These are phyloP conservation scores for Palaemon carinicauda DNA, from an alignment of 1,140 invertebrate genomes.

Conservation along the genomic window DNA sequence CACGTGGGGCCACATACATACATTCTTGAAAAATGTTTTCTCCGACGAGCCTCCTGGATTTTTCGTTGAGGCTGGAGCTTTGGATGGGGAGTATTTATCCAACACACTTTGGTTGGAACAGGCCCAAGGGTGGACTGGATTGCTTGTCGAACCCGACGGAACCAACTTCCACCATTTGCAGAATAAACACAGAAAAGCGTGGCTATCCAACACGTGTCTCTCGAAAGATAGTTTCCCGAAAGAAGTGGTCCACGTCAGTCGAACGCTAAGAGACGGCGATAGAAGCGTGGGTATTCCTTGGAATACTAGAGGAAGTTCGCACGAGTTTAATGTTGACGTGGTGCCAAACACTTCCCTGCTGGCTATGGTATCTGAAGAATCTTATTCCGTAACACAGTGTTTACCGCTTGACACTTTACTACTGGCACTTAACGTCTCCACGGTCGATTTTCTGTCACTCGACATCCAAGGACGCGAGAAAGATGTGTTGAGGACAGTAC, in stretches of 20 bases:
- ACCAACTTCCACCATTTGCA: slow-evolving; percentile 58
- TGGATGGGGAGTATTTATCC: slow-evolving; percentile 70
- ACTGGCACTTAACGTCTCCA: slow-evolving; percentile 22
- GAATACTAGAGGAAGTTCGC: neutral
- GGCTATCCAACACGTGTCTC: slow-evolving; percentile 58
- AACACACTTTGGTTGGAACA: slow-evolving; percentile 75
- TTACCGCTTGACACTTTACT: slow-evolving; percentile 65
- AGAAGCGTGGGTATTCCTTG: neutral
- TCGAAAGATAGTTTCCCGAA: slow-evolving; percentile 71
- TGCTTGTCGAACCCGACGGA: slow-evolving; percentile 76
- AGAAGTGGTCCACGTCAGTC: neutral
- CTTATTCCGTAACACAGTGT: slow-evolving; percentile 72
- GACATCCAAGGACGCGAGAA: slow-evolving; percentile 22
- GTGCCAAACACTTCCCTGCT: neutral
- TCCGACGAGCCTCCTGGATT: slow-evolving; percentile 63
- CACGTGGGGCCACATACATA: slow-evolving; percentile 19
- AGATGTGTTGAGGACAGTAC: neutral
- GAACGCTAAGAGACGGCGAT: neutral
- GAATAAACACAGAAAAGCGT: slow-evolving; percentile 58
- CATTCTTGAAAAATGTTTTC: neutral
- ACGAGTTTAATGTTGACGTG: neutral
- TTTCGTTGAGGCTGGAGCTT: slow-evolving; percentile 72
- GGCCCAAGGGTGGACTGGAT: slow-evolving; percentile 75
- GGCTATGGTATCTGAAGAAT: neutral
- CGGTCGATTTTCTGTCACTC: slow-evolving; percentile 27